Percentiles rank a stretch among this genome's conserved stretches.
Evolutionary conservation across 2,113 vertebrate species (phyloP).

Genomic region (Trochalopteron elliotii): DNA sequence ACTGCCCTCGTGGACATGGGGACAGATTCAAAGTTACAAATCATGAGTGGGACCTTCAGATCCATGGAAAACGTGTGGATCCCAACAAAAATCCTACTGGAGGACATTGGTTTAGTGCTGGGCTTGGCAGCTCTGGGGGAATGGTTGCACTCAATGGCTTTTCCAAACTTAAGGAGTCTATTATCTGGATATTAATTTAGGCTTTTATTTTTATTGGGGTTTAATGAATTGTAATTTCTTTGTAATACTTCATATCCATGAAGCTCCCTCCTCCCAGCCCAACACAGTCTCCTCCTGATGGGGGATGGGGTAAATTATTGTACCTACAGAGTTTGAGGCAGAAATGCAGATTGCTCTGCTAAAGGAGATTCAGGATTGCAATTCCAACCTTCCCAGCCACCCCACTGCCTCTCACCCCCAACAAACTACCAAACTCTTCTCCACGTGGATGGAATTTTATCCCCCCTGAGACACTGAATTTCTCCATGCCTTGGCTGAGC

Average conservation of each 20-base stretch:
- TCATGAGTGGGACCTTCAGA: fast-evolving
- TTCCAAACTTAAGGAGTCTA: background rate
- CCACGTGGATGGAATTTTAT: fast-evolving
- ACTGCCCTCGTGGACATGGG: fast-evolving
- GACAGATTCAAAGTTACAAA: background rate
- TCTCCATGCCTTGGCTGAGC: background rate
- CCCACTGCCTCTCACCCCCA: background rate
- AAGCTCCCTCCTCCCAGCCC: background rate
- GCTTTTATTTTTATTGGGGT: background rate
- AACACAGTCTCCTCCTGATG: background rate
- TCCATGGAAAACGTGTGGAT: background rate
- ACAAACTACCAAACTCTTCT: background rate
- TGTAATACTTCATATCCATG: background rate
- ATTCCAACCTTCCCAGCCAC: background rate
- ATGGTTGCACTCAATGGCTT: background rate
- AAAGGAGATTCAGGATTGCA: background rate
- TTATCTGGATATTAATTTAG: background rate
- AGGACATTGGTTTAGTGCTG: fast-evolving
- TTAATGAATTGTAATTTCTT: background rate
- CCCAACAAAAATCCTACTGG: background rate
- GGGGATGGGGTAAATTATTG: fast-evolving
- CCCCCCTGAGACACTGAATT: background rate
- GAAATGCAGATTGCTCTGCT: background rate
- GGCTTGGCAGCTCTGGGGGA: background rate
- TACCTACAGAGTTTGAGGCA: fast-evolving